Evolutionary conservation across 2,113 vertebrate species (phyloP).

Genomic region (Hemiprocne comata): DNA sequence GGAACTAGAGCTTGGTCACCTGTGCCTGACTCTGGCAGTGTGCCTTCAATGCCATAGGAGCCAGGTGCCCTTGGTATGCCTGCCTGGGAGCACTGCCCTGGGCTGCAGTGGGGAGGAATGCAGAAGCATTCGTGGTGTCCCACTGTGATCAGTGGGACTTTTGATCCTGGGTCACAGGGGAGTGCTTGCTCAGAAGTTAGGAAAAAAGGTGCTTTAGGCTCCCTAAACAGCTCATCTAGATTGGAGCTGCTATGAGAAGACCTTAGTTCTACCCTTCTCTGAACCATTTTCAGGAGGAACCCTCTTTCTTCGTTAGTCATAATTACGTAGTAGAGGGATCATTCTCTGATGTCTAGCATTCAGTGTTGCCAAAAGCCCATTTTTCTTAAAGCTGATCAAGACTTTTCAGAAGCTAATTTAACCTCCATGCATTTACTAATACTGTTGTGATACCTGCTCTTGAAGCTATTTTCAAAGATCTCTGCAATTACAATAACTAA

Average conservation of each 20-base stretch:
- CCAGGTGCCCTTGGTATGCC: no score
- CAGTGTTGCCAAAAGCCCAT: background rate
- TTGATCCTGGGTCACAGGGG: background rate
- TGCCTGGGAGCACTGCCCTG: no score
- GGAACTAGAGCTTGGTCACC: no score
- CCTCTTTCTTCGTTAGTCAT: background rate
- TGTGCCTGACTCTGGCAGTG: no score
- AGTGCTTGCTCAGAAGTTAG: background rate
- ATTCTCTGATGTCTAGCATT: background rate
- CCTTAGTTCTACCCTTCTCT: background rate
- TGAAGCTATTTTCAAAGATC: background rate
- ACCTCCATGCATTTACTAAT: background rate
- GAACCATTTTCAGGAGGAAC: background rate
- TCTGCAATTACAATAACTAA: background rate
- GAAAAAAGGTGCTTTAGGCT: background rate
- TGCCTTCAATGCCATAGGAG: no score
- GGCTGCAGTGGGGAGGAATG: no score
- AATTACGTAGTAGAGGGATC: background rate
- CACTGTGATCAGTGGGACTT: background rate
- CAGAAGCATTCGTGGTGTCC: background rate
- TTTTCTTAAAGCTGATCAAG: background rate
- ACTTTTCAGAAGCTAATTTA: background rate
- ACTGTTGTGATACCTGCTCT: background rate
- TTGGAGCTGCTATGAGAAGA: background rate
- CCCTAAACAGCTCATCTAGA: background rate